These are phyloP conservation scores for Psephotus haematonotus DNA, from an alignment of 2,113 vertebrate species.

Conservation along the genomic window DNA sequence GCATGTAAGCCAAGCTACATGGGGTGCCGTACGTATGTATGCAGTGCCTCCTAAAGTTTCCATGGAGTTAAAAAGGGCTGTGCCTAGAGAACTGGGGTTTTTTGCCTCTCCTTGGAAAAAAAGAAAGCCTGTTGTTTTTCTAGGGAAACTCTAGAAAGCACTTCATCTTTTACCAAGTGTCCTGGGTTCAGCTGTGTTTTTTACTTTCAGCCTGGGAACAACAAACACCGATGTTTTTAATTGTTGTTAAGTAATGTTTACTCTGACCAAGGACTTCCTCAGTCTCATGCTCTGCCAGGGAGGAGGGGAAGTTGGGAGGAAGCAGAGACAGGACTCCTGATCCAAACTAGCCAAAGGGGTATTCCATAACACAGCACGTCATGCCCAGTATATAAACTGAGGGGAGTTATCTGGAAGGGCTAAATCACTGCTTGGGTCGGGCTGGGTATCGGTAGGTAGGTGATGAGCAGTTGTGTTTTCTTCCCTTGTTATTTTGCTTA, in stretches of 20 bases:
- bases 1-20: background rate
- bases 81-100: background rate
- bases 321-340: background rate
- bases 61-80: background rate
- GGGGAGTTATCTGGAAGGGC: no score
- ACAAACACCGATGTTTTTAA: background rate
- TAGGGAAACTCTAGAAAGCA: background rate
- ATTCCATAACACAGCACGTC: no score
- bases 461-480: no score
- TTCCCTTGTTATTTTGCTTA: no score
- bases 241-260: background rate
- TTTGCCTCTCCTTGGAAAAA: background rate
- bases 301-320: background rate
- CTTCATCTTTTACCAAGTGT: background rate
- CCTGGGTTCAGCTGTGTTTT: background rate
- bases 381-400: no score
- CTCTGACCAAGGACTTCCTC: background rate
- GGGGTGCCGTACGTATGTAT: fast-evolving
- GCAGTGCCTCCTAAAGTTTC: background rate
- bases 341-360: no score
- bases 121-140: background rate
- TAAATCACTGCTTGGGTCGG: no score
- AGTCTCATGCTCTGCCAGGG: background rate
- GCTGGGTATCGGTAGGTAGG: no score
- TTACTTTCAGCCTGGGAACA: background rate